A percentile compares a stretch with the other conserved stretches of the same genome.
Evolutionary conservation across 2,888 invertebrate genomes (phyloP).

Genomic region (Amaurobius ferox): DNA sequence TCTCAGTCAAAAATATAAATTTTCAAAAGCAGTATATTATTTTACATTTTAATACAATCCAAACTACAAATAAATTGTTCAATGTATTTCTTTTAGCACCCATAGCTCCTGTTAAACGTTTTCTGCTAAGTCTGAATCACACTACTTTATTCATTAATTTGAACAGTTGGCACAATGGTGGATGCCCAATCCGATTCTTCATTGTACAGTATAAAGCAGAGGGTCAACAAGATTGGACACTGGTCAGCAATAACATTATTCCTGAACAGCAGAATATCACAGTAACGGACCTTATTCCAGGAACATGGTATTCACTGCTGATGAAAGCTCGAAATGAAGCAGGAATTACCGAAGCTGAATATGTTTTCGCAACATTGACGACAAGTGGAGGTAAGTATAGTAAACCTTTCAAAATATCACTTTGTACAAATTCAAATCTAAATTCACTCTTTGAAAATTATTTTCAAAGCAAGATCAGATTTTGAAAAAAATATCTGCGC

Average conservation of each 20-base stretch:
- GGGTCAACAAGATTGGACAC: slow-evolving; percentile 87
- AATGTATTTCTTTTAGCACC: slow-evolving; percentile 87
- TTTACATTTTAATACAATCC: too few species aligned
- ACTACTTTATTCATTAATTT: slow-evolving; percentile 94
- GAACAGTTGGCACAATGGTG: slow-evolving; percentile 95
- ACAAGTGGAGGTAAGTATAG: slow-evolving; percentile 89
- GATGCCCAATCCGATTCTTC: slow-evolving; percentile 96
- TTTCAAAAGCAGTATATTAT: too few species aligned
- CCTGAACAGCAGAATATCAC: slow-evolving; percentile 79
- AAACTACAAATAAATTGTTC: too few species aligned
- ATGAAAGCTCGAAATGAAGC: slow-evolving; percentile 92
- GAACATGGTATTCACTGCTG: slow-evolving; percentile 93
- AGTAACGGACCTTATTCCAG: slow-evolving; percentile 87
- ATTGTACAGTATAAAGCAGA: slow-evolving; percentile 87
- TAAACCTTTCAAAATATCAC: too few species aligned
- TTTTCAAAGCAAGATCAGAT: too few species aligned
- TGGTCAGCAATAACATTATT: slow-evolving; percentile 94
- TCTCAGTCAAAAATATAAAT: too few species aligned
- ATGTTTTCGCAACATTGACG: slow-evolving; percentile 95
- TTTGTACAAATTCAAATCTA: too few species aligned
- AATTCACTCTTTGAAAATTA: too few species aligned
- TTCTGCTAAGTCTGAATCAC: slow-evolving; percentile 93
- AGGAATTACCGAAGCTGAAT: slow-evolving; percentile 95
- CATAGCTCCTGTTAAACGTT: slow-evolving; percentile 91
- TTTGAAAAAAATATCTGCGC: too few species aligned